Base-by-base conservation (phyloP, 2,888 invertebrate species). In the Trichopoda pennipes region DNA sequence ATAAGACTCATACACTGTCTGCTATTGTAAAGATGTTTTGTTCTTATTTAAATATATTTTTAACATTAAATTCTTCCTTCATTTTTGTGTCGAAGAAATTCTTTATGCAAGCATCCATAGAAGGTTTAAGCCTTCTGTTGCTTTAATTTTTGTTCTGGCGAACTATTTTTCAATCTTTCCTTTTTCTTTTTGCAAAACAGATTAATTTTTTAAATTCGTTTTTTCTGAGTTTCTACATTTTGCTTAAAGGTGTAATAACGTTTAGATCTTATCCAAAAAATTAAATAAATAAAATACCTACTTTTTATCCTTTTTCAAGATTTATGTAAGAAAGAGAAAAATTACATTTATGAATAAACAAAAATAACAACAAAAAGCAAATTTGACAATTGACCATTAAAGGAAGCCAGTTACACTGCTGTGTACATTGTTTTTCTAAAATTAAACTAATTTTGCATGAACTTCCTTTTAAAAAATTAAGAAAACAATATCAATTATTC, bases 381-480 rank as follows among this genome's bases (percentile, higher is more conserved):
- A 55, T 35, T 68, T 47, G 28, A 58, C 53, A 58, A 78, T 68
- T 78, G 79, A 42, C 61, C 66, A 68, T 55, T 68, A 17, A 47
- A 60, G 61, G 79, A 28, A 55, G 21, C 35, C 53, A 49, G 35
- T 38, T 53, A 61, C 44, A 55, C 17, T 68, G 35, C 32, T 47
- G 53, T 32, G 21, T 32, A n/a, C 16, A 23, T 32, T 35, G n/a
- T 60, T 58, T 55, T 38, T 53, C 4, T 23, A 16, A 51, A 77
- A 74, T 38, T 47, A 63, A 66, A 74, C 38, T 70, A 32, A 74
- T 81, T 78, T 74, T 78, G 53, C 70, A 81, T 74, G 74, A 64
- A 44, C 74, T 64, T 74, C n/a, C 56, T 55, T 69, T n/a, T 19
- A 16, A 32, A 47, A 35, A 74, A 81, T 81, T 78, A 80, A 35